Percentiles rank a stretch among this genome's conserved stretches.
These are phyloP conservation scores for Achatina immaculata DNA, from an alignment of 1,140 invertebrate genomes.

Conservation along the genomic window DNA sequence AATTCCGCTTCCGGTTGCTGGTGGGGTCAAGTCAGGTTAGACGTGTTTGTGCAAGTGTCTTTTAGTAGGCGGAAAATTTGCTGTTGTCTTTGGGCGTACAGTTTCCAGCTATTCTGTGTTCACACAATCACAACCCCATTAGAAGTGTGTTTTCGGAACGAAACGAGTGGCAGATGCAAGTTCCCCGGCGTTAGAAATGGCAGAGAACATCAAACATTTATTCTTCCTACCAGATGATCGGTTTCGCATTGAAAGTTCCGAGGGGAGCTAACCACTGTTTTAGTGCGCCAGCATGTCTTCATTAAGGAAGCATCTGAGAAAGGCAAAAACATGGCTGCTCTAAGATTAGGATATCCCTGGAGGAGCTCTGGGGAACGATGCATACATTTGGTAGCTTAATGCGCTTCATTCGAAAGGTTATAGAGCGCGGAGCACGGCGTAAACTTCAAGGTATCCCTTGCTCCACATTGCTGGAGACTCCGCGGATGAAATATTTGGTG, in stretches of 20 bases:
- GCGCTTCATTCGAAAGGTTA: slow-evolving; percentile 3
- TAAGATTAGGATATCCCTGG: slow-evolving; percentile 14
- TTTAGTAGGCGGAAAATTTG: slow-evolving; percentile 23
- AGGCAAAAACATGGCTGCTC: slow-evolving; percentile 5
- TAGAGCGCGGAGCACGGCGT: background rate
- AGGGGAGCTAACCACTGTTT: slow-evolving; percentile 5
- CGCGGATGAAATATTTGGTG: too few species aligned
- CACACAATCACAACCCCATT: background rate
- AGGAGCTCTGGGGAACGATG: background rate
- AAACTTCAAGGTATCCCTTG: background rate
- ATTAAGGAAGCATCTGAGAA: slow-evolving; percentile 31
- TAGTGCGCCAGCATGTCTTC: slow-evolving; percentile 17
- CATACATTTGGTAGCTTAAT: slow-evolving; percentile 17
- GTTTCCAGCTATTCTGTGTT: background rate
- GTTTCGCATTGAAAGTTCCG: slow-evolving; percentile 11
- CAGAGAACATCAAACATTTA: slow-evolving; percentile 32
- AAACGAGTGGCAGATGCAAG: background rate
- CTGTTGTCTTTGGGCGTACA: slow-evolving; percentile 33
- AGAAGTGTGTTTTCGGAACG: slow-evolving; percentile 1
- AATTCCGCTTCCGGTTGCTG: slow-evolving; percentile 19
- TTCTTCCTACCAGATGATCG: slow-evolving; percentile 16
- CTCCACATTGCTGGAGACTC: too few species aligned
- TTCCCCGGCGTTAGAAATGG: background rate
- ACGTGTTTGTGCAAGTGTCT: slow-evolving; percentile 15
- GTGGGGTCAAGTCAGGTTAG: slow-evolving; percentile 24